Conservation (phyloP, 2,888 invertebrate genomes). For the Dusona sp. region DNA sequence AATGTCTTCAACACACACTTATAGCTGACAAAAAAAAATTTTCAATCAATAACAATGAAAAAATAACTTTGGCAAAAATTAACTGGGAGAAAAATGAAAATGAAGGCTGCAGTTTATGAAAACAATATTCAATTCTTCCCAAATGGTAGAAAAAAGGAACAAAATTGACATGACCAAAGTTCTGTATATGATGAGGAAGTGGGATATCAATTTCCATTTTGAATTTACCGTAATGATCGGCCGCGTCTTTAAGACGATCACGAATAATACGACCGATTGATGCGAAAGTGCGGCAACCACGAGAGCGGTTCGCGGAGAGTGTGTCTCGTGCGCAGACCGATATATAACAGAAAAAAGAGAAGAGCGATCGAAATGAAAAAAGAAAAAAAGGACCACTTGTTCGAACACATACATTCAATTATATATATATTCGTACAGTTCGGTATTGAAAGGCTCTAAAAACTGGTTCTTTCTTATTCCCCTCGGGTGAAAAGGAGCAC, state of each 20-base stretch:
- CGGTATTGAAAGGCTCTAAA: conserved; percentile 67
- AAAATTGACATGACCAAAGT: background rate
- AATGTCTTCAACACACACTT: no score
- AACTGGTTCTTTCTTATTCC: conserved; percentile 77
- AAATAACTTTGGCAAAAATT: background rate
- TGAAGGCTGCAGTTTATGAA: background rate
- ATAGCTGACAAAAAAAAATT: background rate
- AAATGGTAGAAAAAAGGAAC: background rate
- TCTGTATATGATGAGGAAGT: background rate
- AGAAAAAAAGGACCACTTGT: conserved; percentile 59
- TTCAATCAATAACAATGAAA: background rate
- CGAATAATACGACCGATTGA: conserved; percentile 7
- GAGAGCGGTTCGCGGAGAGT: conserved; percentile 26
- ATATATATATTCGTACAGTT: conserved; percentile 27
- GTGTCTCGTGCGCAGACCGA: conserved; percentile 54
- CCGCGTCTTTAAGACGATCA: background rate
- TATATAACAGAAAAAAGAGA: conserved; percentile 42
- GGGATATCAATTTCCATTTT: background rate
- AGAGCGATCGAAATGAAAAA: conserved; percentile 37
- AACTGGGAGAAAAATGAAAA: background rate
- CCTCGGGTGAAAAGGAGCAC: conserved; percentile 78
- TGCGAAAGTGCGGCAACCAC: conserved; percentile 7
- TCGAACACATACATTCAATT: conserved; percentile 21
- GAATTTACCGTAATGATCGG: conserved; percentile 10
- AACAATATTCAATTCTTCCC: background rate